Evolutionary conservation across 2,888 invertebrate genomes (phyloP), one percentile per base, ranked within the genome.

Genomic region (Eupithecia tripunctaria): DNA sequence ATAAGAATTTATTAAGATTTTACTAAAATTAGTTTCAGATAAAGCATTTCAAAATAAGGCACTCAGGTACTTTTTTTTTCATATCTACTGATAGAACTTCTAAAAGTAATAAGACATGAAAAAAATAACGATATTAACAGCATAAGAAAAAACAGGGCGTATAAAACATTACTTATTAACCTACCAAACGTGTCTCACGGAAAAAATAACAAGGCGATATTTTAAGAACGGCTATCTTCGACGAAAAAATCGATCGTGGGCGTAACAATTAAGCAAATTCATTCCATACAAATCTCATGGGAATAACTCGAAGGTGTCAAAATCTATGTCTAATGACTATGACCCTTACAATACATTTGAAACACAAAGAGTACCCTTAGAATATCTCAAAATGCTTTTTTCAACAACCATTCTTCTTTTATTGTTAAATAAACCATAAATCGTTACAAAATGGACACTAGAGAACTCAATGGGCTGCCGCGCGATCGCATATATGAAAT

Each of bases 401-500:
- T 83, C 80, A 76, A 73, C 72, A 77, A 76, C 85, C 82, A 87
- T 88, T 87, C 86, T 86, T 86, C 89, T 89, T 90, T 91, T 90
- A 92, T 94, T 93, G 93, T 93, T 91, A 88, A 93, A 93, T 94
- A 94, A 90, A 92, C 93, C 90, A 94, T 94, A 94, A 94, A 94
- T 94, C 91, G 88, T 92, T 86, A 87, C 89, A 89, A 91, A 93
- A 93, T 91, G 91, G 90, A 87, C 90, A 89, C 85, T 86, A 85
- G 88, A 82, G 83, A 85, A 86, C 82, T 91, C 89, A 91, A 92
- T 91, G 85, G 88, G 77, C 80, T 79, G 78, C 79, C 79, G 78
- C 80, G 79, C 80, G 80, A 80, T 81, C 84, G 71, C 36, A 25
- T 25, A 85, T 80, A 82, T 84, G 77, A 82, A n/a, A n/a, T n/a